Conservation (phyloP, 2,797 vertebrate genomes). For the Apogon talboti region DNA sequence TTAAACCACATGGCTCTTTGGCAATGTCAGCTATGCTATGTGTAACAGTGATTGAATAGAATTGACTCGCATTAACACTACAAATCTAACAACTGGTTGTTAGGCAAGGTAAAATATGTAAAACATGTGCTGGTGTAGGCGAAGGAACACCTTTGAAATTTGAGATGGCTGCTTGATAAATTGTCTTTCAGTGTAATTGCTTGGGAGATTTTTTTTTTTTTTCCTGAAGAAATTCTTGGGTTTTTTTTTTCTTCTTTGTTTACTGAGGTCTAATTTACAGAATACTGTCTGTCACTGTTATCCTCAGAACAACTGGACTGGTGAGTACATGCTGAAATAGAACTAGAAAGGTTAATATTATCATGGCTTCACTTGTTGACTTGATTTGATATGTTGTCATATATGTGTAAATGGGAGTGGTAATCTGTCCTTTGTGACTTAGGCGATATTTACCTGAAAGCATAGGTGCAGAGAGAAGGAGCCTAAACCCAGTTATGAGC, state of each 20-base stretch:
- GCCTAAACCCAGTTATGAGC: slow-evolving; percentile 6
- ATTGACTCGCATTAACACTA: slow-evolving; percentile 76
- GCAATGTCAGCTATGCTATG: slow-evolving; percentile 57
- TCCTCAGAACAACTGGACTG: background rate
- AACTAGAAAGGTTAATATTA: slow-evolving; percentile 9
- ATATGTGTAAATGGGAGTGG: background rate
- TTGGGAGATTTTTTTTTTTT: slow-evolving; percentile 35
- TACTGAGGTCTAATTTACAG: slow-evolving; percentile 37
- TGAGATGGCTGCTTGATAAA: slow-evolving; percentile 75
- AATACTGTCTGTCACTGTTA: slow-evolving; percentile 14
- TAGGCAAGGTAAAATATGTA: slow-evolving; percentile 70
- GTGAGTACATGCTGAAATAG: background rate
- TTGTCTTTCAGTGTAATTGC: slow-evolving; percentile 72
- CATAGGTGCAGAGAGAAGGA: background rate
- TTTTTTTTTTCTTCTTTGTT: slow-evolving; percentile 22
- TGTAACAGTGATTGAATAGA: slow-evolving; percentile 71
- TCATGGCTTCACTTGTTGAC: background rate
- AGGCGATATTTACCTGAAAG: slow-evolving; percentile 5
- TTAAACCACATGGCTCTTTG: slow-evolving; percentile 61
- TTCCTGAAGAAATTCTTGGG: slow-evolving; percentile 11
- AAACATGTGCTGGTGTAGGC: slow-evolving; percentile 70
- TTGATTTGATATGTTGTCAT: background rate
- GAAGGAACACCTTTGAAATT: slow-evolving; percentile 78
- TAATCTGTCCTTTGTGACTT: background rate
- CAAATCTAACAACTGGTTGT: slow-evolving; percentile 70